These are phyloP conservation scores for Oenanthe oenanthe DNA, from an alignment of 2,113 vertebrate species.

Conservation along the genomic window DNA sequence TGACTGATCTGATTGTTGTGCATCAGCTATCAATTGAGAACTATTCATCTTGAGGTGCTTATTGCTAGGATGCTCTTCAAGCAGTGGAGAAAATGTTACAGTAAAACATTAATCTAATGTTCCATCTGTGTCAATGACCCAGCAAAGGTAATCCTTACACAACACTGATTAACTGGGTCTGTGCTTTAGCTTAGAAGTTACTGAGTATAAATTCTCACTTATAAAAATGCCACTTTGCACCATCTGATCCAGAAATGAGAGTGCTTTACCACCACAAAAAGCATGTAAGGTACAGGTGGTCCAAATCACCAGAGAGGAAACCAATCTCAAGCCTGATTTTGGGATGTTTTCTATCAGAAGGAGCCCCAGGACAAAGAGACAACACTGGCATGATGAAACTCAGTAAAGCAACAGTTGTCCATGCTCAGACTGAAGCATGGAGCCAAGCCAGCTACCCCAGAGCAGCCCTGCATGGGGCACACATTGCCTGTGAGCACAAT, in stretches of 20 bases:
- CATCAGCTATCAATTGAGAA: not conserved
- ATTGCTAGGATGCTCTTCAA: not conserved
- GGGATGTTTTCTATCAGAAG: not conserved
- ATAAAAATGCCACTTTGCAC: not conserved
- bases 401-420: not conserved
- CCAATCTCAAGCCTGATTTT: not conserved
- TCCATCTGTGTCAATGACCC: not conserved
- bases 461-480: not conserved
- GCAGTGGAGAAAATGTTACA: not conserved
- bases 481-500: not conserved
- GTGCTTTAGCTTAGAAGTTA: not conserved
- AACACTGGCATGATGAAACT: not conserved
- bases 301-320: not conserved
- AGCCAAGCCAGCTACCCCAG: not conserved
- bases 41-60: constrained; percentile 1
- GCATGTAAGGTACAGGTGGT: not conserved
- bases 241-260: not conserved
- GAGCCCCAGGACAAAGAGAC: not conserved
- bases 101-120: not conserved
- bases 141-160: not conserved
- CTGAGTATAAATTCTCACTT: not conserved
- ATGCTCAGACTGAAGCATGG: fast-evolving
- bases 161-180: not conserved
- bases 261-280: not conserved
- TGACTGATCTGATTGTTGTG: not conserved